Conservation (phyloP, 2,888 invertebrate genomes). For the Chironomus tentans region DNA sequence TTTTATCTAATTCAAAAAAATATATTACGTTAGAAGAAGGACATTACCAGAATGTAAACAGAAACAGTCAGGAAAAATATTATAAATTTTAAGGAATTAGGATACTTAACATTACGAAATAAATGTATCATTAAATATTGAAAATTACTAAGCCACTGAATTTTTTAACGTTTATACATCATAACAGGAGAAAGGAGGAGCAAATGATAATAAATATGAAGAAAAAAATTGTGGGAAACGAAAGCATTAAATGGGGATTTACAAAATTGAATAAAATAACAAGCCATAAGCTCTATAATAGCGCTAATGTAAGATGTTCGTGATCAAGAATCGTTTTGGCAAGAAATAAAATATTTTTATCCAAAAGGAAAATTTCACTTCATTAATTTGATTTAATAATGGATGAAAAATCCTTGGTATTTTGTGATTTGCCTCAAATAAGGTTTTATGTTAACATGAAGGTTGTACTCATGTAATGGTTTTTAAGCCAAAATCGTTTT, state of each 20-base stretch:
- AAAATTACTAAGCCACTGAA: neutral
- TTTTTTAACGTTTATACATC: neutral
- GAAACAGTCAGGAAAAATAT: too few species aligned
- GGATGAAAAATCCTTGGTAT: neutral
- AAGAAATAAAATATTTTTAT: neutral
- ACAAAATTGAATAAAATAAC: conserved; percentile 20
- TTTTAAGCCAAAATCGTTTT: too few species aligned
- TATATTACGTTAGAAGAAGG: too few species aligned
- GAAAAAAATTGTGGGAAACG: neutral
- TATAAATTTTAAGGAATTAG: neutral
- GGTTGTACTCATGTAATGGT: neutral
- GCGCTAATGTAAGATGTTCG: conserved; percentile 26
- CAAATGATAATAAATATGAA: neutral
- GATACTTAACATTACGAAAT: neutral
- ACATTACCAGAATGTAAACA: too few species aligned
- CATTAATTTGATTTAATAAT: conserved; percentile 19
- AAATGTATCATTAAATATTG: neutral
- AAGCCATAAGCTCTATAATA: conserved; percentile 26
- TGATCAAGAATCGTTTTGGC: conserved; percentile 24
- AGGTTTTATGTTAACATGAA: neutral
- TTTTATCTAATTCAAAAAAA: too few species aligned
- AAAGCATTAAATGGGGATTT: conserved; percentile 20
- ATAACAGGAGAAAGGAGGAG: neutral
- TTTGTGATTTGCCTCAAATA: neutral
- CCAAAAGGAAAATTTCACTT: neutral